Evolutionary conservation across 1,140 invertebrate genomes (phyloP).

Genomic region (Anthonomus grandis): DNA sequence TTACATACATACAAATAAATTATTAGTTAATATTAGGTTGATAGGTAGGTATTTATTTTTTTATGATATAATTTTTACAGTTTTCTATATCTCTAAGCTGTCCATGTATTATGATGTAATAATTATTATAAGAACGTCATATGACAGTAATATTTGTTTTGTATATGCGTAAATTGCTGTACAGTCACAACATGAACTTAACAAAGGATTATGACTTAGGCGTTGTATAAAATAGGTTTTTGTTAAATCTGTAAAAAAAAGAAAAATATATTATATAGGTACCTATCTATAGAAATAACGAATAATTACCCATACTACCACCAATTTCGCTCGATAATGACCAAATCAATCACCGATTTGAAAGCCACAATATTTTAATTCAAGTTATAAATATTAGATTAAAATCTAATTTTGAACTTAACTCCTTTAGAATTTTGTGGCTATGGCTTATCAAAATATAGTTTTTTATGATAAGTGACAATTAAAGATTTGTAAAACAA

Average conservation of each 20-base stretch:
- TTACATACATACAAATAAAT: too few relatives aligned
- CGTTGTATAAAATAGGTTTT: neutral
- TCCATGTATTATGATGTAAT: too few relatives aligned
- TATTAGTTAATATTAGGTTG: too few relatives aligned
- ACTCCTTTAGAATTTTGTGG: too few relatives aligned
- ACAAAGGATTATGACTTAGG: too few relatives aligned
- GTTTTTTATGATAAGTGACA: neutral
- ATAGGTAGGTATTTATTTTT: too few relatives aligned
- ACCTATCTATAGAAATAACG: neutral
- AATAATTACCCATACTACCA: neutral
- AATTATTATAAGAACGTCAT: too few relatives aligned
- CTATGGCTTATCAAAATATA: neutral
- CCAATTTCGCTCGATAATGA: neutral
- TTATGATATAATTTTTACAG: too few relatives aligned
- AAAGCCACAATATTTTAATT: neutral
- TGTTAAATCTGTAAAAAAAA: slow-evolving; percentile 5
- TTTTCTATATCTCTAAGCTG: too few relatives aligned
- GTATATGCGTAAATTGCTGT: too few relatives aligned
- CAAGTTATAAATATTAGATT: neutral
- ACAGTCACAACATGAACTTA: too few relatives aligned
- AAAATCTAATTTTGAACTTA: neutral
- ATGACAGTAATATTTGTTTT: too few relatives aligned
- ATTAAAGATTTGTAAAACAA: neutral
- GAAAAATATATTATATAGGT: slow-evolving; percentile 12
- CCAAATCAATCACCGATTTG: neutral